phyloP scores from a whole-genome alignment of 2,888 invertebrate species.

The Philonicus albiceps region DNA sequence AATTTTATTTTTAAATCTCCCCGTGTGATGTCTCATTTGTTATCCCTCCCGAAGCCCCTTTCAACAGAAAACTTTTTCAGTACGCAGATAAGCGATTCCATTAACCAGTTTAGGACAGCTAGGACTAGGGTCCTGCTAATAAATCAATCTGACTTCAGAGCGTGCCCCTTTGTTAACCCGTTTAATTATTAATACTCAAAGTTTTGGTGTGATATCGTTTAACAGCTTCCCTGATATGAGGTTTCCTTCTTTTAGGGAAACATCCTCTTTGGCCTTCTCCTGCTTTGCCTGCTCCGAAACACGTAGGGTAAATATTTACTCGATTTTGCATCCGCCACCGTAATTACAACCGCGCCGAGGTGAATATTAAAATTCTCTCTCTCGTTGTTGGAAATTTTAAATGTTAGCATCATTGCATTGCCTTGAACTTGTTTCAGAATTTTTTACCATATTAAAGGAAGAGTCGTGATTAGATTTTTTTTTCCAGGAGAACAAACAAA shows the following conservation, averaged over 20 bases:
- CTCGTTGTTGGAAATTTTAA: not conserved
- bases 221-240: constrained; percentile 8
- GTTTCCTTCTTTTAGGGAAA: not conserved
- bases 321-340: not conserved
- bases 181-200: constrained; percentile 36
- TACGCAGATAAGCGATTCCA: constrained; percentile 21
- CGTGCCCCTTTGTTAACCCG: constrained; percentile 18
- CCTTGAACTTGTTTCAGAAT: not conserved
- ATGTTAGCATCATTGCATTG: not conserved
- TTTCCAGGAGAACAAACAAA: not conserved
- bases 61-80: constrained; percentile 24
- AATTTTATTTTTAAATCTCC: constrained; percentile 39
- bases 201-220: constrained; percentile 33
- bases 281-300: not conserved
- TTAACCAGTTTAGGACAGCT: constrained; percentile 22
- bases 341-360: constrained; percentile 22
- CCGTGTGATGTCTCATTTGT: constrained; percentile 39
- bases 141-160: not conserved
- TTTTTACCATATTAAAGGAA: not conserved
- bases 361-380: constrained; percentile 19
- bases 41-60: constrained; percentile 28
- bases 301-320: constrained; percentile 36
- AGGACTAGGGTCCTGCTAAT: not conserved
- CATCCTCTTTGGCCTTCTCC: not conserved
- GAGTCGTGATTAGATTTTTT: not conserved